These are phyloP conservation scores for Hycleus cichorii DNA, from an alignment of 1,140 invertebrate species.

Conservation along the genomic window DNA sequence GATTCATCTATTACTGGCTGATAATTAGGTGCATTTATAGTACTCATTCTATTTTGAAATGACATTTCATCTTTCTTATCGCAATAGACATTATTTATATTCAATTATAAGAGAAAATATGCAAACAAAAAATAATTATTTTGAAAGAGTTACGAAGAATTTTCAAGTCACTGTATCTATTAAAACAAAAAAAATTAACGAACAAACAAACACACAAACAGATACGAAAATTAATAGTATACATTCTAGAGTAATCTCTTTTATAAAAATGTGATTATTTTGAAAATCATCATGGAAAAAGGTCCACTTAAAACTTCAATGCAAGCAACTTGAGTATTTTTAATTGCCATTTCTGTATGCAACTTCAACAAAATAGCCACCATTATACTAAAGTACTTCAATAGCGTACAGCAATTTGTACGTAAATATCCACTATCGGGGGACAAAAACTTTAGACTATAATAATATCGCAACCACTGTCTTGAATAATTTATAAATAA, in stretches of 20 bases:
- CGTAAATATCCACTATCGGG: conserved; percentile 6
- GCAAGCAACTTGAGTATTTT: conserved; percentile 1
- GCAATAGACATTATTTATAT: conserved; percentile 5
- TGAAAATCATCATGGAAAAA: no score
- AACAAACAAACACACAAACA: no score
- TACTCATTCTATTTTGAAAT: conserved; percentile 8
- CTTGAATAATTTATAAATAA: conserved; percentile 4
- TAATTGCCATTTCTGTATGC: conserved; percentile 9
- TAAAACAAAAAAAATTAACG: no score
- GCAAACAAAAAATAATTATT: no score
- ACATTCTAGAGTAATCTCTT: no score
- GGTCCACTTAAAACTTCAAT: neutral
- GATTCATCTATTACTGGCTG: conserved; percentile 11
- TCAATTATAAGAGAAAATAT: conserved; percentile 3
- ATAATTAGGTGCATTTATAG: conserved; percentile 4
- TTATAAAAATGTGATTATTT: no score
- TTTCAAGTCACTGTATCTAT: no score
- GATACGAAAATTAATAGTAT: no score
- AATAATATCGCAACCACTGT: neutral
- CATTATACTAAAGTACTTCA: conserved; percentile 1
- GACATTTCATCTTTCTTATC: conserved; percentile 9
- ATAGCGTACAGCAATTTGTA: conserved; percentile 9
- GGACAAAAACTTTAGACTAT: conserved; percentile 6
- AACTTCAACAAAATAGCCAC: conserved; percentile 1
- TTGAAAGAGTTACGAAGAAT: no score